A percentile compares a stretch with the other conserved stretches of the same genome.
Conservation (phyloP, 2,888 invertebrate species). For the Erynnis tages region DNA sequence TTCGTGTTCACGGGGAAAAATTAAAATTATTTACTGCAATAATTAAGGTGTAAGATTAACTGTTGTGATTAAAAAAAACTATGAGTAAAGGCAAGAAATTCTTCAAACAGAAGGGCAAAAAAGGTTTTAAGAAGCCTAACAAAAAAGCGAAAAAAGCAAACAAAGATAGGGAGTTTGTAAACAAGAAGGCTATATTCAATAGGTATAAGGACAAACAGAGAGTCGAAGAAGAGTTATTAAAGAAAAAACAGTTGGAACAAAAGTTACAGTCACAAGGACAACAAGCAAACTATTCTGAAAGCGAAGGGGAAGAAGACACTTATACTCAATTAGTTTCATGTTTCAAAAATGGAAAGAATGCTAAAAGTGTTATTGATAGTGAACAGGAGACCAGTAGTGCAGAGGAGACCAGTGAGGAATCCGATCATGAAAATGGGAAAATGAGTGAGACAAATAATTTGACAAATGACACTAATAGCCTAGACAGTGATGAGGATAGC, state of each 20-base stretch:
- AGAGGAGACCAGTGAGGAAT: constrained; percentile 37
- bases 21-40: too few species aligned
- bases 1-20: too few species aligned
- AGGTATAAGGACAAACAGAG: constrained; percentile 74
- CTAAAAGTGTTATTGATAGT: constrained; percentile 45
- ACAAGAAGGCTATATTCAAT: constrained; percentile 73
- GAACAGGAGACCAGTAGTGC: constrained; percentile 51
- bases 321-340: constrained; percentile 77
- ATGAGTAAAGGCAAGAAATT: constrained; percentile 60
- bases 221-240: constrained; percentile 69
- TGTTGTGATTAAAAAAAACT: constrained; percentile 13
- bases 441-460: neutral
- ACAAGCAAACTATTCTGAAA: constrained; percentile 69
- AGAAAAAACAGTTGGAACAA: constrained; percentile 61
- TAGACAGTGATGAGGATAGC: constrained; percentile 10
- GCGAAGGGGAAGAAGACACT: constrained; percentile 75
- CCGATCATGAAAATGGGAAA: constrained; percentile 25
- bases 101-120: constrained; percentile 29
- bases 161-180: constrained; percentile 51
- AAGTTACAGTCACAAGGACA: constrained; percentile 55
- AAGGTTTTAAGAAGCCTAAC: constrained; percentile 42
- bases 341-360: constrained; percentile 53
- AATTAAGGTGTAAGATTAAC: neutral
- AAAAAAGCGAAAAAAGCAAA: constrained; percentile 51
- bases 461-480: constrained; percentile 7